A percentile compares a stretch with the other conserved stretches of the same genome.
phyloP scores from a whole-genome alignment of 2,888 invertebrate species.

The Chloroclystis v-ata region DNA sequence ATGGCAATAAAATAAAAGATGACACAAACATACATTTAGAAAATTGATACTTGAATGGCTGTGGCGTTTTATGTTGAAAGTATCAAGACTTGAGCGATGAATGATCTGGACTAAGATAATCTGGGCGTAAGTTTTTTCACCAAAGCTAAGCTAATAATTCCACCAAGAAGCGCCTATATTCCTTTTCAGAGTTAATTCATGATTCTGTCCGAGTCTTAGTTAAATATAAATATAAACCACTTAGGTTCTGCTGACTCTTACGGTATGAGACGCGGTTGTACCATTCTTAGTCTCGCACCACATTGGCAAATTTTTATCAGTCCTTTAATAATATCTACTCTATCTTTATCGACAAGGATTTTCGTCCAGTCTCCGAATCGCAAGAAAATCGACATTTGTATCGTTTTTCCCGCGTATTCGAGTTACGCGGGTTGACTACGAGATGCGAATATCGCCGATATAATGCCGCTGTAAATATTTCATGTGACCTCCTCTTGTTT shows the following conservation, averaged over 20 bases:
- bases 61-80: conserved; percentile 13
- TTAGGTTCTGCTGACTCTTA: too few relatives aligned
- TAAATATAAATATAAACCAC: too few relatives aligned
- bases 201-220: too few relatives aligned
- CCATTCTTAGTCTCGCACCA: too few relatives aligned
- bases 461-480: conserved; percentile 32
- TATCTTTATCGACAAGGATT: too few relatives aligned
- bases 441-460: conserved; percentile 28
- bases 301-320: too few relatives aligned
- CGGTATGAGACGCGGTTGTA: too few relatives aligned
- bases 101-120: neutral
- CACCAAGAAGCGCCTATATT: too few relatives aligned
- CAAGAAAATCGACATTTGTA: neutral
- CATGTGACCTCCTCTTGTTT: conserved; percentile 28
- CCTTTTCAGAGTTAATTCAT: too few relatives aligned
- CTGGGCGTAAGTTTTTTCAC: neutral
- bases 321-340: too few relatives aligned
- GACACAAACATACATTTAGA: conserved; percentile 18
- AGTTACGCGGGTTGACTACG: conserved; percentile 26
- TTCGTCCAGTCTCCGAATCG: conserved; percentile 4
- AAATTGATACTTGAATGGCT: conserved; percentile 19
- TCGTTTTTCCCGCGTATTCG: conserved; percentile 17
- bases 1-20: conserved; percentile 15
- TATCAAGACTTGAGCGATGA: neutral
- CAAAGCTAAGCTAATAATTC: too few relatives aligned